Evolutionary conservation across 1,140 invertebrate genomes (phyloP).

Genomic region (Plectus sambesii): DNA sequence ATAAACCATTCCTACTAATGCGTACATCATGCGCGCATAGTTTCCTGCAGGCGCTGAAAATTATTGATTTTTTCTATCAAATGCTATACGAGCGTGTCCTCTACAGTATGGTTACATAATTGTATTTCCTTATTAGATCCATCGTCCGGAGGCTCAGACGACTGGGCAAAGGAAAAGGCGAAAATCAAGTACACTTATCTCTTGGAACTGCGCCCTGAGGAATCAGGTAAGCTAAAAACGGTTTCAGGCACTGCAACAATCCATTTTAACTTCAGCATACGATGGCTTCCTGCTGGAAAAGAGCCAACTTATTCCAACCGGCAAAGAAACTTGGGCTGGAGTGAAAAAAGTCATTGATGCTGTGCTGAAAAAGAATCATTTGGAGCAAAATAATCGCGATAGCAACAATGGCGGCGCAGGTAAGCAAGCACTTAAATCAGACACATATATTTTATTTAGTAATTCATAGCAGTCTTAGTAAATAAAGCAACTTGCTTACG

Average conservation of each 20-base stretch:
- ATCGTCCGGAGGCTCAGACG: conserved; percentile 47
- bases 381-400: not conserved
- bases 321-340: conserved; percentile 61
- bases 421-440: too few relatives aligned
- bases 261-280: conserved; percentile 32
- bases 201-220: conserved; percentile 47
- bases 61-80: not conserved
- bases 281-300: conserved; percentile 53
- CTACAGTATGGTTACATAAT: too few relatives aligned
- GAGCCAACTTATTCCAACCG: conserved; percentile 59
- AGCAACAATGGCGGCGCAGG: too few relatives aligned
- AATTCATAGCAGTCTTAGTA: too few relatives aligned
- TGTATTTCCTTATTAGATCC: conserved; percentile 44
- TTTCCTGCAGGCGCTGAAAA: too few relatives aligned
- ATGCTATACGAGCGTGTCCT: not conserved
- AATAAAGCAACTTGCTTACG: too few relatives aligned
- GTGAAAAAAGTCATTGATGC: conserved; percentile 47
- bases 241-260: not conserved
- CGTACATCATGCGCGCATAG: too few relatives aligned
- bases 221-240: conserved; percentile 23
- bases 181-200: conserved; percentile 47
- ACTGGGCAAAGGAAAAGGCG: conserved; percentile 48
- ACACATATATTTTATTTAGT: conserved; percentile 4
- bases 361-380: conserved; percentile 20
- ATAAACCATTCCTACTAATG: too few relatives aligned